These are phyloP conservation scores for Trissonchulus sp. DNA, from an alignment of 2,888 invertebrate species.

Conservation along the genomic window DNA sequence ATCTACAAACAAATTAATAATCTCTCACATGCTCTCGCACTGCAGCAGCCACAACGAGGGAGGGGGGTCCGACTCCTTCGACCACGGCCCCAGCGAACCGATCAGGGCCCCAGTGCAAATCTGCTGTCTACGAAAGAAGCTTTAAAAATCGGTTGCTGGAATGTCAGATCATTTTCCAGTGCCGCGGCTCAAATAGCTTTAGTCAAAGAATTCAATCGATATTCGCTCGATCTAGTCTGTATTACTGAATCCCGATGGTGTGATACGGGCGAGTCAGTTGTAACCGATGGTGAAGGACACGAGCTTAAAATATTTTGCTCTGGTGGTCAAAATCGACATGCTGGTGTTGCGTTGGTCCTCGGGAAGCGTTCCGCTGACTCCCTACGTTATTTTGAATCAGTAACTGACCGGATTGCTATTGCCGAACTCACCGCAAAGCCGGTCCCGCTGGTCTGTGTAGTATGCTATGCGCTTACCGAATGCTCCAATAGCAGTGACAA, in stretches of 20 bases:
- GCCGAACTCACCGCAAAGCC: neutral
- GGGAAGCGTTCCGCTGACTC: neutral
- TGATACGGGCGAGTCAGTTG: neutral
- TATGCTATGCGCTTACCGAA: neutral
- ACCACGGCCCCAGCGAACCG: too few relatives aligned
- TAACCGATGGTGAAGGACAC: neutral
- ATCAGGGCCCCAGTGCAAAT: too few relatives aligned
- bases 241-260: conserved; percentile 4
- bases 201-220: neutral
- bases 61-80: too few relatives aligned
- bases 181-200: neutral
- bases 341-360: conserved; percentile 2
- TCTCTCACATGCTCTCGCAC: too few relatives aligned
- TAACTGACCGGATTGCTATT: conserved; percentile 1
- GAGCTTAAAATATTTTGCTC: neutral
- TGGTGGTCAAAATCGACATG: neutral
- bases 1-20: too few relatives aligned
- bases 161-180: neutral
- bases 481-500: neutral
- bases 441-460: neutral
- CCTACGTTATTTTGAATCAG: neutral
- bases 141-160: conserved; percentile 10
- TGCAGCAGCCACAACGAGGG: too few relatives aligned
- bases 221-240: neutral
- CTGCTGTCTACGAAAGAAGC: neutral